A percentile compares a stretch with the other conserved stretches of the same genome.
These are phyloP conservation scores for Buphagus erythrorhynchus DNA, from an alignment of 2,797 vertebrate genomes.

Conservation along the genomic window DNA sequence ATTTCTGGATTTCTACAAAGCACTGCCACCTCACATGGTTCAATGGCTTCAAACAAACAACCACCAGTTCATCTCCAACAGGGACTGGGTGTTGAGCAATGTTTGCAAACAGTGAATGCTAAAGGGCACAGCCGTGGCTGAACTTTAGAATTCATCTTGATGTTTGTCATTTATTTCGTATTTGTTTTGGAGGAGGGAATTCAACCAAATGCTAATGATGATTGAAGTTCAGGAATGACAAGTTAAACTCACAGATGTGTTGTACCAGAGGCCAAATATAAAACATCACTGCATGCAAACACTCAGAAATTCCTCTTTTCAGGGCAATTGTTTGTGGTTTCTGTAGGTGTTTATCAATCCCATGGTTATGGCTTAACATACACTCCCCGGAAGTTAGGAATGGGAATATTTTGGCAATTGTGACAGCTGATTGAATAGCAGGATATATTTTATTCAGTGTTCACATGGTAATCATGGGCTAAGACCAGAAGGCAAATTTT, in stretches of 20 bases:
- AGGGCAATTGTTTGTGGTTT: not conserved
- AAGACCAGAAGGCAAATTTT: not conserved
- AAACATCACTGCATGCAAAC: not conserved
- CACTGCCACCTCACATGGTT: not conserved
- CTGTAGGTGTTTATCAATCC: not conserved
- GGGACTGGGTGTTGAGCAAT: constrained; percentile 10
- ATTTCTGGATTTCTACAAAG: constrained; percentile 13
- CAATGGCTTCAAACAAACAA: not conserved
- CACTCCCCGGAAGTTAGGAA: not conserved
- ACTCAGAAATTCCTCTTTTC: not conserved
- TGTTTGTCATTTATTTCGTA: not conserved
- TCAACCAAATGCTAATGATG: not conserved
- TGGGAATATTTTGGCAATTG: not conserved
- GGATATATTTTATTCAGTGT: not conserved
- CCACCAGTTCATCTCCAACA: not conserved
- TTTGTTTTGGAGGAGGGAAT: not conserved
- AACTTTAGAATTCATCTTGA: not conserved
- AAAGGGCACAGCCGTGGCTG: not conserved
- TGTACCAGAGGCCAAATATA: not conserved
- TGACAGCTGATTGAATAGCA: not conserved
- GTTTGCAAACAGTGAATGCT: constrained; percentile 14
- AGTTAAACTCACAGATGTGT: not conserved
- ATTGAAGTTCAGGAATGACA: not conserved
- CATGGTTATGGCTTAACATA: not conserved
- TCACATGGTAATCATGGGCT: not conserved